Percentiles rank a stretch among this genome's conserved stretches.
These are phyloP conservation scores for Amphiprion clarkii DNA, from an alignment of 2,797 vertebrate species.

Conservation along the genomic window DNA sequence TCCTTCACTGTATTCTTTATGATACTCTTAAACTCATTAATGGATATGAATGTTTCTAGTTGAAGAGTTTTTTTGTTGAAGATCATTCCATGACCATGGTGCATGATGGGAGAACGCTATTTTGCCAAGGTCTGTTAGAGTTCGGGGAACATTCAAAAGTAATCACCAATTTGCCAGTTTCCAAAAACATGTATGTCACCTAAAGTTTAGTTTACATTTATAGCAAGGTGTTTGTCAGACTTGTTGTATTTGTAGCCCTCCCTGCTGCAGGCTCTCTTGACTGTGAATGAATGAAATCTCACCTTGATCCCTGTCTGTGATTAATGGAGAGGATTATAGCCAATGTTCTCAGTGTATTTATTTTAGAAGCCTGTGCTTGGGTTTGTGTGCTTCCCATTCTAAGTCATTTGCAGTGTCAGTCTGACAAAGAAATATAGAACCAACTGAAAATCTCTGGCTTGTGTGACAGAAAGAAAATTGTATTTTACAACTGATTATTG, in stretches of 20 bases:
- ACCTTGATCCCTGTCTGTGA: constrained; percentile 15
- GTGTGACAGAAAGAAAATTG: not conserved
- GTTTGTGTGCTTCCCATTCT: not conserved
- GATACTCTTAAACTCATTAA: too few relatives aligned
- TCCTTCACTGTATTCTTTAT: too few relatives aligned
- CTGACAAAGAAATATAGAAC: not conserved
- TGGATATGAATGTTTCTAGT: too few relatives aligned
- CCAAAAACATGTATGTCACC: not conserved
- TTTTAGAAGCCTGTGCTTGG: not conserved
- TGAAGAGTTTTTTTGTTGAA: too few relatives aligned
- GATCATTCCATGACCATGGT: too few relatives aligned
- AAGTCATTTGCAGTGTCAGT: not conserved
- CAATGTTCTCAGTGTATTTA: not conserved
- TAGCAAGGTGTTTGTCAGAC: constrained; percentile 1
- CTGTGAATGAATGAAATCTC: constrained; percentile 1
- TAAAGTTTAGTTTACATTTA: not conserved
- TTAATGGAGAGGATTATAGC: not conserved
- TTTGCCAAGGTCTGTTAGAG: too few relatives aligned
- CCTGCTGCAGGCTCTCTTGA: not conserved
- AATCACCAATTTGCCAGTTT: too few relatives aligned
- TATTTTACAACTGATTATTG: not conserved
- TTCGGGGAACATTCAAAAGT: too few relatives aligned
- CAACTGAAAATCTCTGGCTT: not conserved
- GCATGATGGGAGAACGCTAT: too few relatives aligned
- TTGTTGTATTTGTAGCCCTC: not conserved